Evolutionary conservation across 2,797 vertebrate genomes (phyloP), one percentile per base, ranked within the genome.

Genomic region (Poeciliopsis gracilis): DNA sequence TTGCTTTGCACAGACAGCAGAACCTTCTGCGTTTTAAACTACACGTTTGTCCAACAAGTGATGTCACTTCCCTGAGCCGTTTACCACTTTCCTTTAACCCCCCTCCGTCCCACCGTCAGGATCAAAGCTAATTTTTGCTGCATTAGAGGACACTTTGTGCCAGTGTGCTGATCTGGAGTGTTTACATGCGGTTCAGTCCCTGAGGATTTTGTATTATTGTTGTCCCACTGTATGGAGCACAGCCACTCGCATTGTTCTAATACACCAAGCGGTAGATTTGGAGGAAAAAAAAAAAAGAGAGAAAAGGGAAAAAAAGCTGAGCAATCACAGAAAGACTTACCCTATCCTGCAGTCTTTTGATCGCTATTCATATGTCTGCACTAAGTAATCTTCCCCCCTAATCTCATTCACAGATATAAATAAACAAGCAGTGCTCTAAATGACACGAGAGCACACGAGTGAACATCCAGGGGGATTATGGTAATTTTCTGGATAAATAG

Each of bases 371-470:
- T 94, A 95, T 93, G 92, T 93, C 93, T 90, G 89, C 81, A 89
- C 92, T 88, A 87, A 94, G 92, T 96, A 96, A 96, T 96, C 95
- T 95, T 89, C 90, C 83, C 77, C 89, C 91, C 93, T 96, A 96
- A 96, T 96, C 96, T 95, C 91, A 93, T 93, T 92, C 92, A 94
- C 87, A 93, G 93, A 96, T 94, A 95, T 95, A 96, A 96, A 96
- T 96, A 96, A 96, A 96, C 95, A 96, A 95, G 93, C 90, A 90
- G 92, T 90, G 93, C 93, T 93, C 88, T 82, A 92, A 94, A 94
- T 92, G 93, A 95, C 93, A 92, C 1, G 91, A 85, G 92, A 92
- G 89, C 92, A 94, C 94, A 94, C 79, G 91, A 94, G 93, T 92
- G 94, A 95, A 93, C 94, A 94, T 86, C 90, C 91, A 87, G 89